Evolutionary conservation across 92 coral and sea anemone genomes (phyloP), one percentile per base, ranked within the genome.

Genomic region (Actinostola sp.): DNA sequence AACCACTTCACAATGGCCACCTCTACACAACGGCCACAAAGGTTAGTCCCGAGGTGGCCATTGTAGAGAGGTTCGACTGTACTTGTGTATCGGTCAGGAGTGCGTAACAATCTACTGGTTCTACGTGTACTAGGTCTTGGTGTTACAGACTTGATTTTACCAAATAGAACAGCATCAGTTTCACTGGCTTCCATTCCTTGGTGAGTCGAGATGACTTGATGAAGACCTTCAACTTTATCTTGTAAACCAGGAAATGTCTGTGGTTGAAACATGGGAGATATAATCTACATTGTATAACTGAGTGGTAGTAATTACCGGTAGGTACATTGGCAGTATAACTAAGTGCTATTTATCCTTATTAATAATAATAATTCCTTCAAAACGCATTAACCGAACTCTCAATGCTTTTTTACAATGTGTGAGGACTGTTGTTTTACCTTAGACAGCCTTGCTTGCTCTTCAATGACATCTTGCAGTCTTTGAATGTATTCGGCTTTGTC

Each of bases 171-270:
- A 23, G 78, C 82, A 63, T 88, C 83, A 50, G 86, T 76, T 43
- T 88, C 88, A 29, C 82, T 67, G 54, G 67, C 76, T 32, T 84
- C 80, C 90, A 91, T 77, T 49, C 61, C 77, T 24, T 77, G 63
- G 27, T 80, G 87, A 32, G 72, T 59, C 48, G 62, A 49, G 1
- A 83, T 70, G 21, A 81, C 97, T 12, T 82, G 78, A 27, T 60
- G 82, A 7, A 87, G 75, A 38, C 82, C 64, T 44, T 72, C 69
- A 8, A 59, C 66, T 60, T 91, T 87, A 14, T 56, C 60, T 34
- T 76, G 76, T 31, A 71, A 55, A 17, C 80, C 88, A 39, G 90
- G 89, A 19, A 91, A 72, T 15, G 76, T 79, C 97, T 91, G 67
- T n/a, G 66, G 25, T 0, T 15, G 45, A 59, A 48, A 38, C 36